These are phyloP conservation scores for Lasioglossum oenotherae DNA, from an alignment of 2,888 invertebrate genomes.

Conservation along the genomic window DNA sequence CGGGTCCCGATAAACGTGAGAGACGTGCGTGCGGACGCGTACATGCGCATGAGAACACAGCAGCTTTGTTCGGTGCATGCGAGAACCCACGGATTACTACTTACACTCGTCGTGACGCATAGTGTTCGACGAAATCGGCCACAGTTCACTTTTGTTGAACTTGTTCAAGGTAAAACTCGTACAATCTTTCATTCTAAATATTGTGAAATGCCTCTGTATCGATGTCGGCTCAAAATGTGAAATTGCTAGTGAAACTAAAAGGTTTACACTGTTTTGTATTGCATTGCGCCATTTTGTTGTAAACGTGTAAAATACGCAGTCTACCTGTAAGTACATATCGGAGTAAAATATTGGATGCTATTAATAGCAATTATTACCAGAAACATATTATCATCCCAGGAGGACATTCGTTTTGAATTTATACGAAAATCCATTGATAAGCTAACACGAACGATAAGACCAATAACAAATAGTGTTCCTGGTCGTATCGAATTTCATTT, in stretches of 20 bases:
- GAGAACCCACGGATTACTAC: slow-evolving; percentile 21
- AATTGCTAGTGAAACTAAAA: not conserved
- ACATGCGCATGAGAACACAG: not conserved
- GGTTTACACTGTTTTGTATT: not conserved
- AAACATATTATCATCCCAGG: not conserved
- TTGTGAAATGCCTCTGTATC: not conserved
- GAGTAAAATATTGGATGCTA: not conserved
- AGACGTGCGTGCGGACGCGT: slow-evolving; percentile 12
- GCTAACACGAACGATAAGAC: no score
- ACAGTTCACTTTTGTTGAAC: not conserved
- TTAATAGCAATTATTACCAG: not conserved
- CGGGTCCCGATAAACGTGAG: not conserved
- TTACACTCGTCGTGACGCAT: slow-evolving; percentile 1
- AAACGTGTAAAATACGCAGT: not conserved
- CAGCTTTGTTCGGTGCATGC: slow-evolving; percentile 37
- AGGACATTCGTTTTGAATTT: not conserved
- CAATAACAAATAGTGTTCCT: not conserved
- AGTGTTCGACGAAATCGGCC: not conserved
- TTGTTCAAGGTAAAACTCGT: not conserved
- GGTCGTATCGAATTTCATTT: not conserved
- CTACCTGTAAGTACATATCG: not conserved
- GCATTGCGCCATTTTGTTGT: not conserved
- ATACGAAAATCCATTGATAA: not conserved
- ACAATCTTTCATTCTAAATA: not conserved
- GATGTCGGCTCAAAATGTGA: not conserved